Evolutionary conservation across 35 echinoderm and acorn worm genomes (phyloP), one percentile per base, ranked within the genome.

Genomic region (Apostichopus japonicus): DNA sequence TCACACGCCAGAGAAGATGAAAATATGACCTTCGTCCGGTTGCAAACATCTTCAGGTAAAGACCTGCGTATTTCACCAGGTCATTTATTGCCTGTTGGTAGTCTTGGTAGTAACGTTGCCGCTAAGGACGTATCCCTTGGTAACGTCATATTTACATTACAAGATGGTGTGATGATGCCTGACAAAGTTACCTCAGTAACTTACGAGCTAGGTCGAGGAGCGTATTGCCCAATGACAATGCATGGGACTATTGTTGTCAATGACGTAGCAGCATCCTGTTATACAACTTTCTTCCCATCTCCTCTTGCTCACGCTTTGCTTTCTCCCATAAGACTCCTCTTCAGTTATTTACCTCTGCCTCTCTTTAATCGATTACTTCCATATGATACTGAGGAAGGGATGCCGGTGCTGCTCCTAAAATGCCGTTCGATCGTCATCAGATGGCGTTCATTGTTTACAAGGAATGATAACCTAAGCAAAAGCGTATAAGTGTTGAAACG

Each of bases 241-340:
- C 51, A 53, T 89, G 86, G 86, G 3, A 89, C 86, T 65, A 73
- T 89, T 89, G 62, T 89, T 72, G 86, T 89, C 86, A 89, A 62
- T 27, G 86, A 52, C 19, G 62, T 89, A 19, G 86, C 44, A 24
- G 86, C 86, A 6, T 89, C 86, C 4, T 89, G 86, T 72, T 89
- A 65, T 17, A 89, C 86, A 27, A 89, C 59, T 11, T 89, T 89
- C 62, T 3, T 89, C 6, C 33, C 57, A 21, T 25, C 59, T 19
- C 15, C 21, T n/a, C 23, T 72, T 10, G 86, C 86, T 52, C 86
- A 88, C 19, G 6, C 8, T 10, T 75, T 89, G 8, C 86, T 89
- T 17, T 72, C 62, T 11, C 86, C 86, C 8, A 8, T 89, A 59
- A 72, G 86, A 73, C 10, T 89, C 8, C 22, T 89, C 55, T 89